These are phyloP conservation scores for Idaea biselata DNA, from an alignment of 2,888 invertebrate genomes.

Conservation along the genomic window DNA sequence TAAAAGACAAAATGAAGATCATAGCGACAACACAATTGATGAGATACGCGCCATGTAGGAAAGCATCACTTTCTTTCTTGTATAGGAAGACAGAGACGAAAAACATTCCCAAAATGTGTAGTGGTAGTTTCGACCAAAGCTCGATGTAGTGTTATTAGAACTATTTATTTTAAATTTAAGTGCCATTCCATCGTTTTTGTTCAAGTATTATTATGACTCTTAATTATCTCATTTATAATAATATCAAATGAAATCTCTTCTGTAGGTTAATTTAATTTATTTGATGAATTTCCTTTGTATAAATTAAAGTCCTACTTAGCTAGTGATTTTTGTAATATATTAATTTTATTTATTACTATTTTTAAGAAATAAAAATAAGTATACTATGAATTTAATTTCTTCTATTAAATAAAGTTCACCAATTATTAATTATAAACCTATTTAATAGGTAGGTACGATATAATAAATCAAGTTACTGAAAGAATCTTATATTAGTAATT, in stretches of 20 bases:
- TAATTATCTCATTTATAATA: constrained; percentile 13
- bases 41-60: constrained; percentile 64
- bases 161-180: constrained; percentile 51
- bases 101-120: constrained; percentile 60
- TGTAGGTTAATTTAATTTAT: constrained; percentile 11
- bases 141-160: constrained; percentile 46
- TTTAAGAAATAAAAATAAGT: constrained; percentile 20
- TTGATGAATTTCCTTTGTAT: constrained; percentile 18
- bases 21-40: constrained; percentile 57
- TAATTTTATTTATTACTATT: constrained; percentile 25
- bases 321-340: constrained; percentile 49
- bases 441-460: too few species aligned
- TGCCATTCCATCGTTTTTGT: constrained; percentile 43
- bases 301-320: constrained; percentile 53
- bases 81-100: constrained; percentile 16
- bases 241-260: constrained; percentile 12
- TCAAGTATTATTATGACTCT: constrained; percentile 18
- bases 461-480: neutral
- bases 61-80: constrained; percentile 11
- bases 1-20: constrained; percentile 56
- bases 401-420: neutral
- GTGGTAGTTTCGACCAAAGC: constrained; percentile 77
- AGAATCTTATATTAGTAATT: too few species aligned
- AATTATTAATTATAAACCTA: neutral
- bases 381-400: neutral